These are phyloP conservation scores for Drosophila testacea DNA, from an alignment of 2,888 invertebrate species.

Conservation along the genomic window DNA sequence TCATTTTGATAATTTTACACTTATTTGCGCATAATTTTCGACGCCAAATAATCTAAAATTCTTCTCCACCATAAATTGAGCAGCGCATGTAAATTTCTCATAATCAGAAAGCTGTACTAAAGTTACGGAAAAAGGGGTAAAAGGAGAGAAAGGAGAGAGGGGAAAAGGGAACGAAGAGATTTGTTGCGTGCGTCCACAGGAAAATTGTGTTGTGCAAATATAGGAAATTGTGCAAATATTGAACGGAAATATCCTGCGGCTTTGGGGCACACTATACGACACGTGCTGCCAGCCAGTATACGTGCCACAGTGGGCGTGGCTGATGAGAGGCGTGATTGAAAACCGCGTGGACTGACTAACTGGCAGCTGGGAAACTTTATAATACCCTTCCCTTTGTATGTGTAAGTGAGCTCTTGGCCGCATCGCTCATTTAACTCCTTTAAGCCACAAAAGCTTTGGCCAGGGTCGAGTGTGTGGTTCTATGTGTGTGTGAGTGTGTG, in stretches of 20 bases:
- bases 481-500: constrained; percentile 12
- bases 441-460: constrained; percentile 48
- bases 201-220: constrained; percentile 67
- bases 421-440: constrained; percentile 48
- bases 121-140: neutral
- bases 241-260: constrained; percentile 76
- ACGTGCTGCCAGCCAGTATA: constrained; percentile 20
- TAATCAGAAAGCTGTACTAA: constrained; percentile 9
- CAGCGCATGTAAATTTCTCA: constrained; percentile 50
- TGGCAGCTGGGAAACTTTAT: constrained; percentile 31
- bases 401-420: constrained; percentile 39
- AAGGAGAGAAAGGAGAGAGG: neutral
- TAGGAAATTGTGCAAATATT: constrained; percentile 74
- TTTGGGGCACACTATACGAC: constrained; percentile 47
- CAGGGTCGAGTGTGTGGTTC: constrained; percentile 18
- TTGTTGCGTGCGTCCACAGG: neutral
- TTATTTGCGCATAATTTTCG: constrained; percentile 54
- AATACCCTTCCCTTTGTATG: constrained; percentile 26
- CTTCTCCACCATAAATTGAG: constrained; percentile 33
- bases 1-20: constrained; percentile 66
- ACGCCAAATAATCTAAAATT: constrained; percentile 57
- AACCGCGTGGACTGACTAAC: constrained; percentile 22
- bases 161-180: neutral
- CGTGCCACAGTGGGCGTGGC: constrained; percentile 1
- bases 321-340: constrained; percentile 24